Evolutionary conservation across 2,113 vertebrate genomes (phyloP).

Genomic region (Gadus chalcogrammus): DNA sequence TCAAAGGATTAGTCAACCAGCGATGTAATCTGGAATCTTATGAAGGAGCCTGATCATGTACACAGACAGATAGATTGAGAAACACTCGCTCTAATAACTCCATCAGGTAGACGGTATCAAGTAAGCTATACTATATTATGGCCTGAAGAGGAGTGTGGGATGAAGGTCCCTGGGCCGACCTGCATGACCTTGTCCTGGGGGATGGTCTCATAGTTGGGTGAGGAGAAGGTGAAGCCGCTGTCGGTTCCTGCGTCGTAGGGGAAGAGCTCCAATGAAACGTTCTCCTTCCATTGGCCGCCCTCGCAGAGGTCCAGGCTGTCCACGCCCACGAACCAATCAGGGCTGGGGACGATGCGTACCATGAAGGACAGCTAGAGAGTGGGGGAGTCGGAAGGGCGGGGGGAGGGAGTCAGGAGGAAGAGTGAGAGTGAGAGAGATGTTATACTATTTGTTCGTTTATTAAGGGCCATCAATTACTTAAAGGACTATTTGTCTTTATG

Average conservation of each 20-base stretch:
- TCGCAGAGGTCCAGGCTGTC: slow-evolving; percentile 88
- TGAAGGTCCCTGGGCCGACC: slow-evolving; percentile 61
- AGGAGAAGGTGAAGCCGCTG: slow-evolving; percentile 97
- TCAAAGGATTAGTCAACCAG: too few relatives aligned
- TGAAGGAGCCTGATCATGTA: too few relatives aligned
- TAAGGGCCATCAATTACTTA: too few relatives aligned
- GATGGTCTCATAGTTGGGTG: slow-evolving; percentile 96
- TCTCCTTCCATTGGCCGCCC: slow-evolving; percentile 83
- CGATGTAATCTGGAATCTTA: too few relatives aligned
- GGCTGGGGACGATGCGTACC: slow-evolving; percentile 89
- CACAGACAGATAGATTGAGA: too few relatives aligned
- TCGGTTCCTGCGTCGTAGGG: slow-evolving; percentile 94
- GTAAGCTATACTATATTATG: too few relatives aligned
- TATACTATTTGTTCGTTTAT: too few relatives aligned
- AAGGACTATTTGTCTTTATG: background rate
- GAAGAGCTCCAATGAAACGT: slow-evolving; percentile 78
- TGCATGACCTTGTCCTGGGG: slow-evolving; percentile 89
- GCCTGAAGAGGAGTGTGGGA: background rate
- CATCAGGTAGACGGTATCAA: too few relatives aligned
- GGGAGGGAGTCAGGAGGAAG: background rate
- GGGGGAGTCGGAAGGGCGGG: background rate
- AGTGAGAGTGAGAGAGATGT: background rate
- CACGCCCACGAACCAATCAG: slow-evolving; percentile 95
- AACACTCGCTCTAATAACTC: too few relatives aligned
- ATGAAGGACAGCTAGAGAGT: slow-evolving; percentile 85